These are phyloP conservation scores for Halichoeres trimaculatus DNA, from an alignment of 2,113 vertebrate genomes.

Conservation along the genomic window DNA sequence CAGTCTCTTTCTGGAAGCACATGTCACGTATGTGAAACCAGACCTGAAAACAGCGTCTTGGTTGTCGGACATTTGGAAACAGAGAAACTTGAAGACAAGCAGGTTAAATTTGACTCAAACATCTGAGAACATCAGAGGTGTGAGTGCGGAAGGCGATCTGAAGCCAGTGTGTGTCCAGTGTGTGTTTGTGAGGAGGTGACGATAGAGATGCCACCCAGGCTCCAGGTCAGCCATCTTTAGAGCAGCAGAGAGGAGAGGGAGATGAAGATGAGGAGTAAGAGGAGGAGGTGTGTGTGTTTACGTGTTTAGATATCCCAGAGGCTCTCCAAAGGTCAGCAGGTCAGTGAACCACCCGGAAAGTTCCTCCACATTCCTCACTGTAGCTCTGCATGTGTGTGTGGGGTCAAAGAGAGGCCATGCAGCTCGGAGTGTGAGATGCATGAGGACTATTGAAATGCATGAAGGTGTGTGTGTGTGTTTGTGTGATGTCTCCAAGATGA, in stretches of 20 bases:
- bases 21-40: no score
- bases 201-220: slow-evolving; percentile 62
- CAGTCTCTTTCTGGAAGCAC: no score
- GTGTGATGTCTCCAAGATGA: not conserved
- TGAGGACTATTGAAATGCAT: slow-evolving; percentile 33
- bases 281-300: slow-evolving; percentile 63
- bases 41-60: not conserved
- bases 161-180: slow-evolving; percentile 13
- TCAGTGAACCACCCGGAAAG: slow-evolving; percentile 72
- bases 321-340: slow-evolving; percentile 87
- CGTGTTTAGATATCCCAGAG: slow-evolving; percentile 88
- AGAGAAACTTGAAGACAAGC: not conserved
- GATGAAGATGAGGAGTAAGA: slow-evolving; percentile 35
- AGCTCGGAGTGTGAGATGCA: slow-evolving; percentile 24
- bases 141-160: not conserved
- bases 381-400: slow-evolving; percentile 22
- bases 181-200: slow-evolving; percentile 41
- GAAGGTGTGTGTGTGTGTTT: slow-evolving; percentile 22
- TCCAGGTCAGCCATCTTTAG: slow-evolving; percentile 33
- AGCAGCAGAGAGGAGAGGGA: slow-evolving; percentile 15
- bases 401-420: slow-evolving; percentile 61
- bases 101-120: not conserved
- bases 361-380: slow-evolving; percentile 70
- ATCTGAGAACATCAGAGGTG: slow-evolving; percentile 1
- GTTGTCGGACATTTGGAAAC: not conserved